A percentile compares a stretch with the other conserved stretches of the same genome.
Conservation (phyloP, 2,797 vertebrate species). For the Siniperca scherzeri region DNA sequence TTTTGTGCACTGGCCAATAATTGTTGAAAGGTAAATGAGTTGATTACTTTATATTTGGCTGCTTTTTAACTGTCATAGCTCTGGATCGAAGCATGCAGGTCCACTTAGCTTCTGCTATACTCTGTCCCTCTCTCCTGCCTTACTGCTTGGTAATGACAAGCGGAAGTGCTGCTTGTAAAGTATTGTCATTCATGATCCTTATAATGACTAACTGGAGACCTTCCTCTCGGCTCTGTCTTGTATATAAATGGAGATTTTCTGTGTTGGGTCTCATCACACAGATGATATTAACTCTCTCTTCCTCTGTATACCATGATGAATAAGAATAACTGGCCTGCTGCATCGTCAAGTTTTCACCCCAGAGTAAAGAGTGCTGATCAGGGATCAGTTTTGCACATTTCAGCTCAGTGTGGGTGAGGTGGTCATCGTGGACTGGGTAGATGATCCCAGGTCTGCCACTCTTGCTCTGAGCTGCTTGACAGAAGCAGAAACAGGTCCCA, state of each 20-base stretch:
- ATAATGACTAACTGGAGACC: constrained; percentile 78
- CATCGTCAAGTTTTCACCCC: constrained; percentile 58
- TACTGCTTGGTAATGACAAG: constrained; percentile 77
- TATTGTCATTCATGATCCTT: constrained; percentile 79
- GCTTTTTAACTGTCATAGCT: constrained; percentile 73
- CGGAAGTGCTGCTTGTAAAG: constrained; percentile 82
- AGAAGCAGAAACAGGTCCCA: constrained; percentile 57
- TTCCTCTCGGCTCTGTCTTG: constrained; percentile 83
- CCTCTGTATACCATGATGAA: constrained; percentile 74
- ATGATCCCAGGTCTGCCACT: constrained; percentile 53
- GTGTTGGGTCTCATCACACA: constrained; percentile 77
- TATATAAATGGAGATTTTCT: constrained; percentile 81
- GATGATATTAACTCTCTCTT: constrained; percentile 79
- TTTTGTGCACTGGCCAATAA: constrained; percentile 50
- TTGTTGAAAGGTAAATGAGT: constrained; percentile 53
- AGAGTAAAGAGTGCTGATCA: constrained; percentile 56
- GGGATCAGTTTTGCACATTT: constrained; percentile 58
- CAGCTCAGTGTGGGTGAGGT: constrained; percentile 42
- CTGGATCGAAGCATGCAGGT: constrained; percentile 81
- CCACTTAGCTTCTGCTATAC: constrained; percentile 69
- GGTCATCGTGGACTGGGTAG: constrained; percentile 19
- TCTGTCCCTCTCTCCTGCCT: constrained; percentile 73
- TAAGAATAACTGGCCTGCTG: constrained; percentile 69
- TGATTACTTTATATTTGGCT: constrained; percentile 68
- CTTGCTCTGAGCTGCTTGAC: constrained; percentile 62